These are phyloP conservation scores for Chelon auratus DNA, from an alignment of 2,797 vertebrate genomes.

Conservation along the genomic window DNA sequence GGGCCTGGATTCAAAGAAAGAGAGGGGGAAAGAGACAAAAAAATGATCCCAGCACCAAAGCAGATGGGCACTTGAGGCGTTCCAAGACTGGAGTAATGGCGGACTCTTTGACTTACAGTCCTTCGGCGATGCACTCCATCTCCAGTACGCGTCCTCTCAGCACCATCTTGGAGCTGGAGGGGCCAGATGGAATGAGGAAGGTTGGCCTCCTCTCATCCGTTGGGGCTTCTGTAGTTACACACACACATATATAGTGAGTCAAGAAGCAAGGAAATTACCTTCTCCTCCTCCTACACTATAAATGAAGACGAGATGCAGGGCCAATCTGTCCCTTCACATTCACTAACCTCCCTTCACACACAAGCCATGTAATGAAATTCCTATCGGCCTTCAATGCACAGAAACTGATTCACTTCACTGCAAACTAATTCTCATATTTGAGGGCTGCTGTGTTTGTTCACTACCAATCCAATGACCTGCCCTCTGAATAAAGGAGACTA, in stretches of 20 bases:
- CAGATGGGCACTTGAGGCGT: slow-evolving; percentile 34
- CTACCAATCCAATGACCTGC: slow-evolving; percentile 15
- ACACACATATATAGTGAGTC: slow-evolving; percentile 17
- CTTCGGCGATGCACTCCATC: slow-evolving; percentile 96
- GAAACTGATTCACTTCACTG: slow-evolving; percentile 24
- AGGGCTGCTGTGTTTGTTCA: slow-evolving; percentile 31
- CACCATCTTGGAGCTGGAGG: slow-evolving; percentile 90
- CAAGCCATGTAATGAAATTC: slow-evolving; percentile 1
- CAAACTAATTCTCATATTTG: slow-evolving; percentile 43
- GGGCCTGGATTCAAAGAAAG: slow-evolving; percentile 82
- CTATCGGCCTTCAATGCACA: slow-evolving; percentile 1
- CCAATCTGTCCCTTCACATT: slow-evolving; percentile 15
- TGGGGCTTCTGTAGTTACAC: slow-evolving; percentile 85
- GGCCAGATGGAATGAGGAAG: slow-evolving; percentile 89
- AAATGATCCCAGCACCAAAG: slow-evolving; percentile 24
- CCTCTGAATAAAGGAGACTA: slow-evolving; percentile 8
- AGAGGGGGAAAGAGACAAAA: background rate
- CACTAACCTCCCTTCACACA: slow-evolving; percentile 10
- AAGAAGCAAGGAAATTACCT: slow-evolving; percentile 14
- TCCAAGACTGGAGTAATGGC: slow-evolving; percentile 14
- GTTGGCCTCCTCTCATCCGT: slow-evolving; percentile 87
- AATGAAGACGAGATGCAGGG: slow-evolving; percentile 25
- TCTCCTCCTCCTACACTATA: slow-evolving; percentile 6
- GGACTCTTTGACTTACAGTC: slow-evolving; percentile 89
- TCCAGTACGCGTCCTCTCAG: slow-evolving; percentile 92